A percentile compares a stretch with the other conserved stretches of the same genome.
These are phyloP conservation scores for Apostichopus parvimensis DNA, from an alignment of 35 echinoderm and acorn worm species.

Conservation along the genomic window DNA sequence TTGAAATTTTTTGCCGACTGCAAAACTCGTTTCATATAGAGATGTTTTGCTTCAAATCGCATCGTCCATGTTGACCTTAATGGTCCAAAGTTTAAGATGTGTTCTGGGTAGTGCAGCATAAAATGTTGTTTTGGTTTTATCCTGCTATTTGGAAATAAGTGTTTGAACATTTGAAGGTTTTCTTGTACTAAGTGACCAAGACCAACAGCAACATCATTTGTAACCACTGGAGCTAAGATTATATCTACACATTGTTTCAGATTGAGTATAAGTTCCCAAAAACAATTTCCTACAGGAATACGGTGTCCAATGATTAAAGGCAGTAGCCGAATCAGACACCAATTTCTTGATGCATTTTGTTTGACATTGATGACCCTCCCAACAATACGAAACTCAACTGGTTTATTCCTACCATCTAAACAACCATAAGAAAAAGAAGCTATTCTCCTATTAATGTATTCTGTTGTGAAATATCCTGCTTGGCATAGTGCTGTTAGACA, in stretches of 20 bases:
- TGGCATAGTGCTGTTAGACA: no score
- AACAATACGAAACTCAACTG: neutral
- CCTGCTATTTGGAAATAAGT: constrained; percentile 31
- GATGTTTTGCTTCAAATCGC: constrained; percentile 52
- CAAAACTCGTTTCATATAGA: no score
- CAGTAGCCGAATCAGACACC: constrained; percentile 14
- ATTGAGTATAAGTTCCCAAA: no score
- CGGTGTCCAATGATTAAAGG: constrained; percentile 42
- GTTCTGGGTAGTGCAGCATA: constrained; percentile 55
- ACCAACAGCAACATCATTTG: neutral
- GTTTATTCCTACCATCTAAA: constrained; percentile 47
- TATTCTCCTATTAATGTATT: neutral
- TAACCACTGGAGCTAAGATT: no score
- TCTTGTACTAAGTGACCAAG: constrained; percentile 21
- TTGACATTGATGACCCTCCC: constrained; percentile 25
- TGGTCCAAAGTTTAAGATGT: constrained; percentile 35
- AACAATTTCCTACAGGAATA: neutral
- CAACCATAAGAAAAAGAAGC: neutral
- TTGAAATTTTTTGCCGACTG: no score
- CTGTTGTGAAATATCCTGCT: no score
- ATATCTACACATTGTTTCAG: no score
- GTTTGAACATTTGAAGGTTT: constrained; percentile 50
- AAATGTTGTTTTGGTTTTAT: constrained; percentile 51
- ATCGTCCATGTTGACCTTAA: constrained; percentile 48
- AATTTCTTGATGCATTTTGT: constrained; percentile 49